Evolutionary conservation across 2,113 vertebrate genomes (phyloP).

Genomic region (Pedetes capensis): DNA sequence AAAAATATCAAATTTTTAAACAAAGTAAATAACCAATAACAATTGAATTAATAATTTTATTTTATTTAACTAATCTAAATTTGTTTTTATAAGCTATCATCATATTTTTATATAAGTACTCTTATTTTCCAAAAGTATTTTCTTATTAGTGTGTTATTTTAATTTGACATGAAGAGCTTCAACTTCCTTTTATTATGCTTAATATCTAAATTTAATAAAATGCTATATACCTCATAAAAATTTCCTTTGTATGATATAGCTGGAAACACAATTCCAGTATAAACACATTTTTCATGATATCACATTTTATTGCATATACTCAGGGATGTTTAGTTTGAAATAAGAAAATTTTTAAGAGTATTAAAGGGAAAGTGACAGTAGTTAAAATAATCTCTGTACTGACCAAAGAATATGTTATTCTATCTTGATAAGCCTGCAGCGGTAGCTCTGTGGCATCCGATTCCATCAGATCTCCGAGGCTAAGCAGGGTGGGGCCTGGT

Average conservation of each 20-base stretch:
- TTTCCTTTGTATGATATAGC: neutral
- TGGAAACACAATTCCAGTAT: neutral
- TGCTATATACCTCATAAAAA: neutral
- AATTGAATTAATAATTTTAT: neutral
- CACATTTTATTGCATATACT: neutral
- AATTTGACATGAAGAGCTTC: neutral
- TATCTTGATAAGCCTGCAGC: too few species aligned
- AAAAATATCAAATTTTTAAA: neutral
- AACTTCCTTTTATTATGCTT: neutral
- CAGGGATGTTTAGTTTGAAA: neutral
- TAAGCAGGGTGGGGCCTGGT: too few species aligned
- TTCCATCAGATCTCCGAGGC: too few species aligned
- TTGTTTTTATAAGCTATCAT: neutral
- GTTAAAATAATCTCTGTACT: neutral
- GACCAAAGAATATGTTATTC: neutral
- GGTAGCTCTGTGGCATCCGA: too few species aligned
- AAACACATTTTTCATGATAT: neutral
- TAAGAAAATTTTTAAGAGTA: neutral
- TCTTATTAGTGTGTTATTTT: neutral
- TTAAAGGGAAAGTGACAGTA: neutral
- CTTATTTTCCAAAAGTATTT: neutral
- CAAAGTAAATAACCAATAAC: neutral
- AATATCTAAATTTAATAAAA: neutral
- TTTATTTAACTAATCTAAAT: neutral
- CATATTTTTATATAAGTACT: neutral